Evolutionary conservation across 2,113 vertebrate species (phyloP).

Genomic region (Charadrius vociferus): DNA sequence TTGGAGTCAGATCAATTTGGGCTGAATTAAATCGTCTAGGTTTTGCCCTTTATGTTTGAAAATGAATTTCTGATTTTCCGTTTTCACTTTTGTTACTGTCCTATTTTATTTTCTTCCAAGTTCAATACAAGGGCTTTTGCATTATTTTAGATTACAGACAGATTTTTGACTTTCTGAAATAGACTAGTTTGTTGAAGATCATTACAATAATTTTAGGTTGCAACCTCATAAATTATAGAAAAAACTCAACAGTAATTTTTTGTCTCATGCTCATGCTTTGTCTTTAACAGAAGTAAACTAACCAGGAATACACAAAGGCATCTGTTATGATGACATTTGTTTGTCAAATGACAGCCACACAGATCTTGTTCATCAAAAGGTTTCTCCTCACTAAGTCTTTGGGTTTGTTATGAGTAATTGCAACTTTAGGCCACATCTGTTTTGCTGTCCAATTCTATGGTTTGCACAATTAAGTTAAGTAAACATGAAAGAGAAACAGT

Average conservation of each 20-base stretch:
- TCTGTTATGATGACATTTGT: neutral
- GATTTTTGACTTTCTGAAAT: neutral
- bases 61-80: neutral
- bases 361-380: neutral
- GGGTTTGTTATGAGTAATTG: neutral
- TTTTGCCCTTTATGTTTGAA: neutral
- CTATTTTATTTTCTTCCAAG: neutral
- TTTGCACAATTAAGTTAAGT: neutral
- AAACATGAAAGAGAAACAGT: neutral
- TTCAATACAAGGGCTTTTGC: neutral
- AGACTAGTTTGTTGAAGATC: neutral
- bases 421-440: neutral
- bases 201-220: neutral
- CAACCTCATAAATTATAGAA: neutral
- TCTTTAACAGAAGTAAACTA: neutral
- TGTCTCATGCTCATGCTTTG: neutral
- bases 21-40: neutral
- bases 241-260: neutral
- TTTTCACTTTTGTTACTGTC: neutral
- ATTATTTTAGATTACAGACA: neutral
- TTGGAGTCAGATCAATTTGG: neutral
- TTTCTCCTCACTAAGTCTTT: neutral
- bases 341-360: neutral
- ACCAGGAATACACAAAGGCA: neutral
- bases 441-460: neutral